Percentiles rank a stretch among this genome's conserved stretches.
Evolutionary conservation across 2,888 invertebrate genomes (phyloP).

Genomic region (Steinernema scapterisci): DNA sequence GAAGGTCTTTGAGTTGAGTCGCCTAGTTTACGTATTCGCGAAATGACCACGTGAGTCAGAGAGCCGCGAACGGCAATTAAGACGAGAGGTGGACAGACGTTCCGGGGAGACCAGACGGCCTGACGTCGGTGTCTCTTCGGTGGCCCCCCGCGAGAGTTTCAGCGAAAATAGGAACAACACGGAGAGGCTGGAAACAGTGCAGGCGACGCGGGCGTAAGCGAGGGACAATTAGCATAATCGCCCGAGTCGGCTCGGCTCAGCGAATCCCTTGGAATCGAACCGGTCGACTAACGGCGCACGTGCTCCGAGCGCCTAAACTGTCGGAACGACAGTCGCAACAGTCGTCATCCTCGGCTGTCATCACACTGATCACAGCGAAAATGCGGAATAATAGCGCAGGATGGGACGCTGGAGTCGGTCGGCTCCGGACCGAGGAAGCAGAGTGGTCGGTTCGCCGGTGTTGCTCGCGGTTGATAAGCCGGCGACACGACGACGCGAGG

Average conservation of each 20-base stretch:
- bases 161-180: conserved; percentile 6
- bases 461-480: conserved; percentile 26
- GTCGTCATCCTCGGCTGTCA: conserved; percentile 9
- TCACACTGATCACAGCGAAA: neutral
- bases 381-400: conserved; percentile 11
- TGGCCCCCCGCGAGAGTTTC: conserved; percentile 24
- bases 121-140: neutral
- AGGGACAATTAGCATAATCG: conserved; percentile 26
- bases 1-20: neutral
- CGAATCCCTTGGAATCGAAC: neutral
- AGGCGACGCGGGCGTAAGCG: too few species aligned
- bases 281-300: conserved; percentile 22
- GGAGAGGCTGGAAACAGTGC: neutral
- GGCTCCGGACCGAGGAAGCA: conserved; percentile 18
- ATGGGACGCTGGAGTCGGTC: conserved; percentile 5
- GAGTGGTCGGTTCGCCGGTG: neutral
- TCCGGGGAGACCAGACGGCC: neutral
- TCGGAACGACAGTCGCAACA: neutral
- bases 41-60: conserved; percentile 16
- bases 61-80: neutral
- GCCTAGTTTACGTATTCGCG: neutral
- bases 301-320: neutral
- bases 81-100: neutral
- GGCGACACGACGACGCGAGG: conserved; percentile 22
- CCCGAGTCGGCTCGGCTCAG: neutral